These are phyloP conservation scores for Drosophila malerkotliana DNA, from an alignment of 1,140 invertebrate species.

Conservation along the genomic window DNA sequence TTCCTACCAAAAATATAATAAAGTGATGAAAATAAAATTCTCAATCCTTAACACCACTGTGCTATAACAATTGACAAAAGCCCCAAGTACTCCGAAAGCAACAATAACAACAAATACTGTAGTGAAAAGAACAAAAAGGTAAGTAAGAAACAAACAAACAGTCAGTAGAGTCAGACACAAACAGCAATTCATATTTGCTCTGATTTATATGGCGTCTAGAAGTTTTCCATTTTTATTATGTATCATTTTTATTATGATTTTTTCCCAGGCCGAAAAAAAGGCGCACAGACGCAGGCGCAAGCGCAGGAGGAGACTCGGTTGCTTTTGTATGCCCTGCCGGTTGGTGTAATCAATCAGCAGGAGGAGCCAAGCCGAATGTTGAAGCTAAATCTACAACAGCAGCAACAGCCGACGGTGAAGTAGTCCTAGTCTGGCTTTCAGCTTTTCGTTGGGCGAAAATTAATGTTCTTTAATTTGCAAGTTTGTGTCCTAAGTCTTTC, in stretches of 20 bases:
- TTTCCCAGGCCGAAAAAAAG: slow-evolving; percentile 47
- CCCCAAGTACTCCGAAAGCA: slow-evolving; percentile 36
- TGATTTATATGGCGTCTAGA: slow-evolving; percentile 83
- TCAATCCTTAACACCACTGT: slow-evolving; percentile 12
- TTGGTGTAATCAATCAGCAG: slow-evolving; percentile 73
- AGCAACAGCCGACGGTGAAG: slow-evolving; percentile 11
- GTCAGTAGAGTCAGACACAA: slow-evolving; percentile 66
- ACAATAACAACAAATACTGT: slow-evolving; percentile 46
- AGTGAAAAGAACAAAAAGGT: slow-evolving; percentile 62
- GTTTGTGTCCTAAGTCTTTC: slow-evolving; percentile 81
- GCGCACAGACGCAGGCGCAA: neutral
- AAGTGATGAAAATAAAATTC: neutral
- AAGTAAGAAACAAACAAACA: slow-evolving; percentile 72
- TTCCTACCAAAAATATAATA: neutral
- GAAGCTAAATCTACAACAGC: neutral
- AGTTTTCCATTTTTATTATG: slow-evolving; percentile 83
- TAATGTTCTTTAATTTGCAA: slow-evolving; percentile 82
- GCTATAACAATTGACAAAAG: slow-evolving; percentile 53
- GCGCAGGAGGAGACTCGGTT: slow-evolving; percentile 2
- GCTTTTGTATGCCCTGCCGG: slow-evolving; percentile 20
- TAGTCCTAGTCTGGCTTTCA: neutral
- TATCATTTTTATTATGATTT: slow-evolving; percentile 80
- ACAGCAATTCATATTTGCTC: slow-evolving; percentile 80
- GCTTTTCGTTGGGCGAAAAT: slow-evolving; percentile 58
- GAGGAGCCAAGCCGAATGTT: slow-evolving; percentile 19